Base-by-base conservation (phyloP, 2,888 invertebrate species). In the Dichetophora obliterata region DNA sequence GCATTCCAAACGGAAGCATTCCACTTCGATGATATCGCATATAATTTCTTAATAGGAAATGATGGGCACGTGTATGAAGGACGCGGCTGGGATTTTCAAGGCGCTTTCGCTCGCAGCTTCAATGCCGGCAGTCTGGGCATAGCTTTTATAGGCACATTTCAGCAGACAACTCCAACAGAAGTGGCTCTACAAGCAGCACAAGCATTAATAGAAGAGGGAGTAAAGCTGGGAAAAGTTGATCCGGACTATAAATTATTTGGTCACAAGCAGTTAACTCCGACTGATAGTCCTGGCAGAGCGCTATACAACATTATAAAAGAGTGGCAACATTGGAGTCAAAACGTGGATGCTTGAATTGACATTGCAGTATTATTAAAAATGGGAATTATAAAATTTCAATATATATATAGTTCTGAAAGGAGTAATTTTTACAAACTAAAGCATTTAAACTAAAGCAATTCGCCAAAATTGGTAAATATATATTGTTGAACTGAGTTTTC, bases 41-140 rank as follows among this genome's bases (percentile, higher is more conserved):
- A 95, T 87, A 95, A 94, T 85, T 96, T 94, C 82, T 85, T 95
- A 11, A 91, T 95, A 1, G 95, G 94, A 0, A 94, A 93, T 5
- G 95, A 95, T 83, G 95, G 95, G 0, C 90, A 91, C 0, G 93
- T 92, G 0, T 95, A 94, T 85, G 92, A 91, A 82, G 95, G 94
- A 5, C 91, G 95, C 24, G 93, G 93, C 0, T 94, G 95, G 93
- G 91, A 91, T 77, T 86, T 88, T 74, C 90, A 92, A 66, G 95
- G 95, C 0, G 93, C 95, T 0, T 94, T 95, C 83, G 92, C 94
- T 0, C 91, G 90, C 1, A 91, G 92, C 22, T 93, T 92, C 83
- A 94, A 95, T 85, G 86, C 85, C 5, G 91, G 89, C 76, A 93
- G 93, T 83, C 91, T 95, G 65, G 94, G 93, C 0, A 92, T 95